Conservation (phyloP, 2,797 vertebrate species). For the Hafferia zeledoni region DNA sequence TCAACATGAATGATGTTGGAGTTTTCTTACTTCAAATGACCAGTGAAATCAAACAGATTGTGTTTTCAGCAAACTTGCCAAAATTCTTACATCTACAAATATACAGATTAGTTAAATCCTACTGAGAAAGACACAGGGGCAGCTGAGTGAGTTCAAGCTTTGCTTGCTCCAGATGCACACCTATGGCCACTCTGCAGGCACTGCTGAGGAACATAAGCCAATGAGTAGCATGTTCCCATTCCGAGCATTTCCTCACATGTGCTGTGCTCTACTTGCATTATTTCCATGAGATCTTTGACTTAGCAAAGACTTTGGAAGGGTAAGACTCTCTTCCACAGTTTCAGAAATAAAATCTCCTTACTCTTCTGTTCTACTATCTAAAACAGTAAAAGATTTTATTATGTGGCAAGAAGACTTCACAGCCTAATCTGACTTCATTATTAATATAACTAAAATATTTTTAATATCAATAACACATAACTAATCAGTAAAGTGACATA, state of each 20-base stretch:
- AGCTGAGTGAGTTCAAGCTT: not conserved
- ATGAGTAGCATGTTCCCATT: not conserved
- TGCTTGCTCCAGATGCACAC: not conserved
- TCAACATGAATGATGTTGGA: constrained; percentile 17
- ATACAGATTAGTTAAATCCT: constrained; percentile 51
- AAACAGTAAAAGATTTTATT: not conserved
- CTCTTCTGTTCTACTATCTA: not conserved
- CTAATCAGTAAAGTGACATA: not conserved
- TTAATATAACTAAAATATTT: not conserved
- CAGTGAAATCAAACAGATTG: constrained; percentile 60
- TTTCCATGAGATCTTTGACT: not conserved
- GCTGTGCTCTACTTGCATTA: not conserved
- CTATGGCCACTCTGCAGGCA: not conserved
- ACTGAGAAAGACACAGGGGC: constrained; percentile 19
- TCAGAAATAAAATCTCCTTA: not conserved
- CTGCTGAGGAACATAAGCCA: not conserved
- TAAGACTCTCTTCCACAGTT: not conserved
- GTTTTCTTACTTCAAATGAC: constrained; percentile 51
- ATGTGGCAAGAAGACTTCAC: not conserved
- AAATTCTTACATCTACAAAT: constrained; percentile 47
- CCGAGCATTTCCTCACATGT: not conserved
- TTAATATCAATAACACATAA: not conserved
- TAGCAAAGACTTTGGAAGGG: not conserved
- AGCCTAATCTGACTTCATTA: not conserved
- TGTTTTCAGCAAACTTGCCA: constrained; percentile 44